A percentile compares a stretch with the other conserved stretches of the same genome.
These are phyloP conservation scores for Noctua comes DNA, from an alignment of 2,888 invertebrate genomes.

Conservation along the genomic window DNA sequence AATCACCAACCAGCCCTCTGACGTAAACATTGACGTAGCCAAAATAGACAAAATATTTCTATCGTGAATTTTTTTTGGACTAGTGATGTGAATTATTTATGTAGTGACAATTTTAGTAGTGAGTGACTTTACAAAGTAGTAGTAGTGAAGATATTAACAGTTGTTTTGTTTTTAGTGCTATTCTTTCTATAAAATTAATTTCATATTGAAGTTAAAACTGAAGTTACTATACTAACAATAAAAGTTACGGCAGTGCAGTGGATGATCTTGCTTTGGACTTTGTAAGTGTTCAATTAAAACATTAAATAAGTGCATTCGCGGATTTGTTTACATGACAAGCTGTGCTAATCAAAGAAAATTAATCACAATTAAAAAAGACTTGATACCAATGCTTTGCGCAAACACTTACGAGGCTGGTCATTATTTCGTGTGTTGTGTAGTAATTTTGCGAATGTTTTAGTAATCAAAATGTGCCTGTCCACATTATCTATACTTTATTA, in stretches of 20 bases:
- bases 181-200: neutral
- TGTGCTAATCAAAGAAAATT: neutral
- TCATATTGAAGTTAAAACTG: neutral
- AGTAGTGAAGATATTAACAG: neutral
- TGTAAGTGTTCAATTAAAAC: constrained; percentile 19
- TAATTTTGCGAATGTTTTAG: constrained; percentile 13
- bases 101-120: constrained; percentile 22
- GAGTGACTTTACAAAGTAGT: constrained; percentile 2
- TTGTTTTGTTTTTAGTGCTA: neutral
- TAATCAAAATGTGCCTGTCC: neutral
- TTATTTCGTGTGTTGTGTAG: neutral
- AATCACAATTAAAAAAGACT: neutral
- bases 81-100: constrained; percentile 32
- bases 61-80: neutral
- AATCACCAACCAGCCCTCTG: constrained; percentile 71
- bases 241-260: neutral
- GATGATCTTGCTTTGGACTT: neutral
- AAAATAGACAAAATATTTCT: constrained; percentile 16
- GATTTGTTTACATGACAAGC: too few relatives aligned
- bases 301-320: neutral
- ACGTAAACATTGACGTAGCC: constrained; percentile 67
- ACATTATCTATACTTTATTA: neutral
- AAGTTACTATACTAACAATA: neutral
- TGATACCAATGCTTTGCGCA: neutral
- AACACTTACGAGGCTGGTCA: neutral